Base-by-base conservation (phyloP, 2,888 invertebrate genomes). In the Tetrapedia diversipes region DNA sequence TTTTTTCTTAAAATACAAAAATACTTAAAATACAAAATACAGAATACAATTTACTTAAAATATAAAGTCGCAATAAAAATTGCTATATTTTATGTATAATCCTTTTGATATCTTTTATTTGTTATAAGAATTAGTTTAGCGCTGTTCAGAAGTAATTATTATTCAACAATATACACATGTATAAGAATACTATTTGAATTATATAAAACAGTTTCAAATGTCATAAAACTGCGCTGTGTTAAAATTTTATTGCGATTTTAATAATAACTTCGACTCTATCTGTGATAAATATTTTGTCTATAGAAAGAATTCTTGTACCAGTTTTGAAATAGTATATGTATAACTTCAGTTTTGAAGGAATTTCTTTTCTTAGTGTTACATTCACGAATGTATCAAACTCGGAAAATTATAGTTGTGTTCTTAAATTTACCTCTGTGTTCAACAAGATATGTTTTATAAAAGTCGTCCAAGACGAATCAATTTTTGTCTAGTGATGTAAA, bases 271-370 rank as follows among this genome's bases (percentile, higher is more conserved):
- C 77, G 73, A 87, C 86, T 87, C 83, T 69, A 79, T 89, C 90
- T 90, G 90, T 90, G 90, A 90, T 90, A 90, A 89, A 85, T 84
- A 83, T 73, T 82, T 78, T 79, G 60, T 81, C 75, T 75, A 41
- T 65, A 45, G 32, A 34, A 47, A 56, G 45, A 43, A 53, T 61
- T 70, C 53, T 54, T 41, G 54, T 77, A 67, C 59, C 66, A 45
- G 53, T 67, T 53, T 43, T 49, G n/a, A 71, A 67, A 54, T 47
- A 45, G 41, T 19, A 24, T 27, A 29, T 19, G 27, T 59, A 8
- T 10, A 64, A 27, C 45, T 72, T 51, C 10, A 49, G 24, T 39
- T 60, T 32, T 7, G 3, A 34, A 49, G 22, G 14, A 22, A 27
- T n/a, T 24, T 51, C 24, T 22, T 37, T n/a, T 29, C 27, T 37